Percentiles rank a stretch among this genome's conserved stretches.
Conservation (phyloP, 2,888 invertebrate genomes). For the Pristionchus japonicus region DNA sequence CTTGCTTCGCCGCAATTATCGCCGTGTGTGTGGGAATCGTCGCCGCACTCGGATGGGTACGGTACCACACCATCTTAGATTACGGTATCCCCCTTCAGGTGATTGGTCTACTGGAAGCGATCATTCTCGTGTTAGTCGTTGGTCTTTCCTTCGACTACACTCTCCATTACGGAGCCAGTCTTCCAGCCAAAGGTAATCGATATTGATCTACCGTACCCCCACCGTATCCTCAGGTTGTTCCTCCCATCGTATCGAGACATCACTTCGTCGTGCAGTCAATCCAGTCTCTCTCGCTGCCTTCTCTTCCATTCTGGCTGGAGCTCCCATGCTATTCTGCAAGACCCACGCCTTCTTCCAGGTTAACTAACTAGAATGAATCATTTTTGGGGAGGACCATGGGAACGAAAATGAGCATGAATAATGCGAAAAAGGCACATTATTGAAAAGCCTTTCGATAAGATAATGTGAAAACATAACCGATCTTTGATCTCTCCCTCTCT, state of each 20-base stretch:
- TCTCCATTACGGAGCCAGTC: conserved; percentile 73
- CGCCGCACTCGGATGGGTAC: conserved; percentile 66
- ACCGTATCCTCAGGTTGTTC: conserved; percentile 27
- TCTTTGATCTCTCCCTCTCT: too few relatives aligned
- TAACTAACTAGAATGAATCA: neutral
- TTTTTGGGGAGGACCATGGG: neutral
- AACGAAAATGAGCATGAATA: neutral
- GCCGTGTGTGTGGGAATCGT: conserved; percentile 67
- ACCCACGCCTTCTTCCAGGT: conserved; percentile 73
- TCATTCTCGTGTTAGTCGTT: conserved; percentile 73
- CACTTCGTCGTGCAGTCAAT: conserved; percentile 51
- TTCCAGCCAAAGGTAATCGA: conserved; percentile 54
- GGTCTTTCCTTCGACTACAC: conserved; percentile 74
- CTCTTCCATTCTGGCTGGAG: conserved; percentile 69
- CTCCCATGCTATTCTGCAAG: conserved; percentile 66
- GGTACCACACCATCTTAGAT: neutral
- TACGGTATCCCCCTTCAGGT: conserved; percentile 52
- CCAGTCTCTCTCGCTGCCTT: conserved; percentile 71
- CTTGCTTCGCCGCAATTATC: conserved; percentile 69
- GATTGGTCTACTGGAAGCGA: conserved; percentile 73
- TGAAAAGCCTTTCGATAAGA: too few relatives aligned
- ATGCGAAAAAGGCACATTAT: too few relatives aligned
- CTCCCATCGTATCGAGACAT: conserved; percentile 29
- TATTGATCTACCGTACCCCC: too few relatives aligned
- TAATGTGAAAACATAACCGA: too few relatives aligned